Evolutionary conservation across 1,140 invertebrate genomes (phyloP), one percentile per base, ranked within the genome.

Genomic region (Catajapyx aquilonaris): DNA sequence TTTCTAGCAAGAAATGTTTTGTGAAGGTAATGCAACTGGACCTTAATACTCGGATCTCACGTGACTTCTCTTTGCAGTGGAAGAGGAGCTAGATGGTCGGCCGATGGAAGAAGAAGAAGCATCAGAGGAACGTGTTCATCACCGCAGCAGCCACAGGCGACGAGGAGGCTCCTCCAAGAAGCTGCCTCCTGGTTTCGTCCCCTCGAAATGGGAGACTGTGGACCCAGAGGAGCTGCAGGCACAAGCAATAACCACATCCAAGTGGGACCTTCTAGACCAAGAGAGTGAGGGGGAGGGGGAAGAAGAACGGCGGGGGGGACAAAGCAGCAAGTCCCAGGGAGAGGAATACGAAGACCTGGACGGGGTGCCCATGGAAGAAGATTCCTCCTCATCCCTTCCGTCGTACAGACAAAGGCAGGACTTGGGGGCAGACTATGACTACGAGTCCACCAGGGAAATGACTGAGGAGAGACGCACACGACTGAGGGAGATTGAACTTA

Each of bases 141-240:
- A n/a, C 39, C 22, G 40, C 37, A 32, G 41, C 47, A 43, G 47
- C 39, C 37, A 35, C 20, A 34, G 56, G 53, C 42, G 53, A 52
- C 21, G 52, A 55, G 13, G 53, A 56, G 30, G 39, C 51, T 18
- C 41, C 50, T 25, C 9, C 13, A 32, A 39, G 18, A 28, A 18
- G 7, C 55, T 63, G 44, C 60, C 66, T 28, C 71, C 72, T 10
- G 69, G 66, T 22, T 84, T 84, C 62, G 73, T 87, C 25, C 79
- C 81, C 5, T 91, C 87, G 0, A 81, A 86, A 52, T 96, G 90
- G 90, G 90, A 96, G 67, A 87, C 79, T 19, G 81, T 95, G 4
- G 85, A 91, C 60, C 80, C 80, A 1, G 72, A 83, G 48, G 68
- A 78, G 54, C 68, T 81, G 19, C 79, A 85, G 55, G 78, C 79